Evolutionary conservation across 2,113 vertebrate species (phyloP).

Genomic region (Stegostoma tigrinum): DNA sequence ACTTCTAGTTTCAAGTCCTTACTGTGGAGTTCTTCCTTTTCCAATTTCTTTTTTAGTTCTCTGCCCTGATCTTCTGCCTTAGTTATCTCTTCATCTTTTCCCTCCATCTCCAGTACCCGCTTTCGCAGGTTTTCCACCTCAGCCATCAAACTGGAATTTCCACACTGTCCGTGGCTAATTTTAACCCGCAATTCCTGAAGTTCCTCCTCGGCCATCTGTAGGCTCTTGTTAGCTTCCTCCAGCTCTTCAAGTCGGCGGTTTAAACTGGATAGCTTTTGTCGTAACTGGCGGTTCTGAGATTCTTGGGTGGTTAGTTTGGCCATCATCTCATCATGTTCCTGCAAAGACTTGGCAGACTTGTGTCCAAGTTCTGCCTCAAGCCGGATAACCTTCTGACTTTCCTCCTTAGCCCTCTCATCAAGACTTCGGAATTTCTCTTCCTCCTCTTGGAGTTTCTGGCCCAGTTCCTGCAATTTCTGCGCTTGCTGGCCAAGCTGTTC

Average conservation of each 20-base stretch:
- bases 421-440: conserved; percentile 67
- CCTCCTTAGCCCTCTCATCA: conserved; percentile 65
- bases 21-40: conserved; percentile 76
- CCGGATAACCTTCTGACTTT: conserved; percentile 73
- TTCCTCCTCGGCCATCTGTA: conserved; percentile 82
- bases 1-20: conserved; percentile 77
- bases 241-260: conserved; percentile 73
- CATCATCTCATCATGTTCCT: conserved; percentile 82
- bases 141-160: conserved; percentile 74
- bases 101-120: conserved; percentile 90
- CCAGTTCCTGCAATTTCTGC: conserved; percentile 81
- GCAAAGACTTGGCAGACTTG: conserved; percentile 61
- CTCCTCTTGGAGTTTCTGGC: conserved; percentile 73
- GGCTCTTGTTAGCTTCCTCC: conserved; percentile 72
- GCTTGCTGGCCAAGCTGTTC: conserved; percentile 82
- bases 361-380: conserved; percentile 78
- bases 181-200: conserved; percentile 81
- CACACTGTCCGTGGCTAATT: conserved; percentile 82
- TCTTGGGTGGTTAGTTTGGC: conserved; percentile 74
- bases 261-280: conserved; percentile 69
- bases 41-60: conserved; percentile 77
- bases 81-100: conserved; percentile 90
- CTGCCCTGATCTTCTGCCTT: conserved; percentile 81
- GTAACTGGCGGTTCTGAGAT: conserved; percentile 73
- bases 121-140: conserved; percentile 88